These are phyloP conservation scores for Galeruca laticollis DNA, from an alignment of 2,888 invertebrate species.

Conservation along the genomic window DNA sequence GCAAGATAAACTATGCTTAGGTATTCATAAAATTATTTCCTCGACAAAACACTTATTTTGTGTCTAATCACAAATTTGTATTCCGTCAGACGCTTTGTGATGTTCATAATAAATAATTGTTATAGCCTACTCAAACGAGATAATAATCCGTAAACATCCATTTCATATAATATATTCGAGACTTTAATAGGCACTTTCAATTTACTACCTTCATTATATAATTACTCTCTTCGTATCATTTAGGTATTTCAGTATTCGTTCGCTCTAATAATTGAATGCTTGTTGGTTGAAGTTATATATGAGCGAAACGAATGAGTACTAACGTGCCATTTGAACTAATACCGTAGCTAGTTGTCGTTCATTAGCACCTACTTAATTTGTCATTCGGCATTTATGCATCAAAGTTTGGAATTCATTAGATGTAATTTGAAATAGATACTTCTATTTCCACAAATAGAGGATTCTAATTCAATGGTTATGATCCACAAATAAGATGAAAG, in stretches of 20 bases:
- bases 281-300: conserved; percentile 13
- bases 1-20: too few relatives aligned
- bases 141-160: too few relatives aligned
- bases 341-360: conserved; percentile 27
- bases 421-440: not conserved
- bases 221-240: not conserved
- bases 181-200: not conserved
- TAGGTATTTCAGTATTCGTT: conserved; percentile 12
- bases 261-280: conserved; percentile 11
- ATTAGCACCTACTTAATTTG: conserved; percentile 42
- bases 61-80: too few relatives aligned
- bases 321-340: conserved; percentile 33
- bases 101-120: too few relatives aligned
- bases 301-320: conserved; percentile 22
- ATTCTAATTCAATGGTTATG: too few relatives aligned
- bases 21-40: too few relatives aligned
- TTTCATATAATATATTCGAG: too few relatives aligned
- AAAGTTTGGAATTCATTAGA: conserved; percentile 13
- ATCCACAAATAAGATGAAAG: too few relatives aligned
- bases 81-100: too few relatives aligned
- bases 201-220: not conserved
- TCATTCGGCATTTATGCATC: conserved; percentile 25
- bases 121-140: too few relatives aligned
- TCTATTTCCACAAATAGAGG: not conserved
- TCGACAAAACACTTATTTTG: too few relatives aligned